Evolutionary conservation across 2,797 vertebrate species (phyloP).

Genomic region (Muscicapa striata): DNA sequence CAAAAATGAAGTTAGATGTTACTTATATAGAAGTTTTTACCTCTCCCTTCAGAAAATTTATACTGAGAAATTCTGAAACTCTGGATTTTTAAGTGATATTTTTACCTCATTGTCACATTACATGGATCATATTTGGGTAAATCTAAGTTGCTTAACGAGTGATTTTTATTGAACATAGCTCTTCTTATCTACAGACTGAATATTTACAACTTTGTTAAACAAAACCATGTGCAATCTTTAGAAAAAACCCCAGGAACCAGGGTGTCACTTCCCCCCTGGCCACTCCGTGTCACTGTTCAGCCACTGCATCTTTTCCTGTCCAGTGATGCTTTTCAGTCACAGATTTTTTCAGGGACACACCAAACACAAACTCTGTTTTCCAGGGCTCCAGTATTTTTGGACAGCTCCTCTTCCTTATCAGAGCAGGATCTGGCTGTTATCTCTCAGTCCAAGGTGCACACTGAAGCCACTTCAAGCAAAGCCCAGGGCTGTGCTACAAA

Average conservation of each 20-base stretch:
- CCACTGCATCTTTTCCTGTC: background rate
- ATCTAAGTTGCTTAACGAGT: accelerated
- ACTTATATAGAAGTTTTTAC: background rate
- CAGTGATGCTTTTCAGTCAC: background rate
- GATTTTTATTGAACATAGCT: background rate
- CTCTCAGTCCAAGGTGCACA: conserved; percentile 7
- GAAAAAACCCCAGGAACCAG: accelerated
- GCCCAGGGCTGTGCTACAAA: background rate
- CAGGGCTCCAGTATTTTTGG: background rate
- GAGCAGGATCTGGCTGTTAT: background rate
- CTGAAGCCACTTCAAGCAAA: background rate
- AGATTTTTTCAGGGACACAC: background rate
- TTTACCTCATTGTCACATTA: background rate
- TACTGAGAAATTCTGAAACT: background rate
- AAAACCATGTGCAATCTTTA: background rate
- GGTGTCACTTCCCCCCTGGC: conserved; percentile 27
- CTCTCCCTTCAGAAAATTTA: background rate
- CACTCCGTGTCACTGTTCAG: conserved; percentile 67
- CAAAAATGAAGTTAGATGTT: background rate
- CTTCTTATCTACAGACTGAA: background rate
- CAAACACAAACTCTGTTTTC: background rate
- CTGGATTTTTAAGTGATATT: background rate
- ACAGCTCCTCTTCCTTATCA: background rate
- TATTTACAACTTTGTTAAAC: background rate
- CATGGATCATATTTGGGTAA: background rate